A percentile compares a stretch with the other conserved stretches of the same genome.
Evolutionary conservation across 53 echinoderm and acorn worm species (phyloP).

Genomic region (Holothuria leucospilota): DNA sequence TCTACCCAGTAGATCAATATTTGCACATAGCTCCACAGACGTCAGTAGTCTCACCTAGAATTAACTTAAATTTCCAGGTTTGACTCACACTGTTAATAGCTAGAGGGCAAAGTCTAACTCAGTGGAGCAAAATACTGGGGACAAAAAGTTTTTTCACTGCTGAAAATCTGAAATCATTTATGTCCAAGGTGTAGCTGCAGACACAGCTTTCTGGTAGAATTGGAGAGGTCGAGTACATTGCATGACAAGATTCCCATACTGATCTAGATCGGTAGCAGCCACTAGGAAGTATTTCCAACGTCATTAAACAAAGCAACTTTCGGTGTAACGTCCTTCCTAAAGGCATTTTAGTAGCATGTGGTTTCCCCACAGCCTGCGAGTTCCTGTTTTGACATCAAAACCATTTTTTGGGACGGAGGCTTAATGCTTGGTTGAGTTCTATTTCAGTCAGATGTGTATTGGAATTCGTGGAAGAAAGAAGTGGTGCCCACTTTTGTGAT

Average conservation of each 20-base stretch:
- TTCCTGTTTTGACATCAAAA: conserved; percentile 41
- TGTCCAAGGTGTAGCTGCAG: too few species aligned
- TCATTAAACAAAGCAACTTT: conserved; percentile 25
- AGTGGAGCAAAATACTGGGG: neutral
- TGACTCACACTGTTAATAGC: conserved; percentile 24
- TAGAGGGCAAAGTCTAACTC: conserved; percentile 20
- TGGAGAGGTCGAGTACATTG: too few species aligned
- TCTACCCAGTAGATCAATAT: too few species aligned
- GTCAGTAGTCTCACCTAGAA: too few species aligned
- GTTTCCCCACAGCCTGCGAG: conserved; percentile 33
- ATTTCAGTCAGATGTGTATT: neutral
- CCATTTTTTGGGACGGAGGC: neutral
- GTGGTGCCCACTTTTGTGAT: too few species aligned
- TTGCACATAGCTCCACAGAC: too few species aligned
- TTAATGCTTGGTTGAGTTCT: neutral
- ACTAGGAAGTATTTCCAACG: neutral
- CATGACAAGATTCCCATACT: too few species aligned
- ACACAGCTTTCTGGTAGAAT: too few species aligned
- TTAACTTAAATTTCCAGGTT: neutral
- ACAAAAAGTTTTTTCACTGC: neutral
- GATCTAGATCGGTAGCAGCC: too few species aligned
- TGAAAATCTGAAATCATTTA: too few species aligned
- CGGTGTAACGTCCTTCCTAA: conserved; percentile 31
- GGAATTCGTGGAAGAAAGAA: conserved; percentile 10
- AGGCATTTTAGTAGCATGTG: conserved; percentile 18